Evolutionary conservation across 2,113 vertebrate species (phyloP).

Genomic region (Scolopax mira): DNA sequence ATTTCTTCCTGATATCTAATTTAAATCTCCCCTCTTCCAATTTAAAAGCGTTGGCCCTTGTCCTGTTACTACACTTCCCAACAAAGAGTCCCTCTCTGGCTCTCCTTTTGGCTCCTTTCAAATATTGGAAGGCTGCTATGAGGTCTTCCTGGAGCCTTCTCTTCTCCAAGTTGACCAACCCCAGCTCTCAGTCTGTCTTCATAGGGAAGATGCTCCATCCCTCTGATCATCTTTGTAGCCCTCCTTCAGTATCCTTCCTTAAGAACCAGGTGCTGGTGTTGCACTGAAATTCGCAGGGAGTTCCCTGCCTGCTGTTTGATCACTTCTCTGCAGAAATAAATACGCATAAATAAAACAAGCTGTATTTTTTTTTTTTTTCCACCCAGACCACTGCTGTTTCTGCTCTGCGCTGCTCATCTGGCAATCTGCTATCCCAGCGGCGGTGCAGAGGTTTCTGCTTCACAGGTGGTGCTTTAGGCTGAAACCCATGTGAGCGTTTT

Average conservation of each 20-base stretch:
- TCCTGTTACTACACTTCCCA: too few relatives aligned
- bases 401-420: neutral
- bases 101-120: too few relatives aligned
- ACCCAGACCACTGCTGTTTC: neutral
- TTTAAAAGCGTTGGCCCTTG: too few relatives aligned
- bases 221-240: too few relatives aligned
- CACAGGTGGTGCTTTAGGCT: neutral
- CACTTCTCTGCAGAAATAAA: neutral
- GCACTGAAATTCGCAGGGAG: neutral
- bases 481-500: accelerated
- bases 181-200: too few relatives aligned
- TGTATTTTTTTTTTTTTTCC: neutral
- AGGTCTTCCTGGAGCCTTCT: too few relatives aligned
- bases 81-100: too few relatives aligned
- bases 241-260: neutral
- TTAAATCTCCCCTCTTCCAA: too few relatives aligned
- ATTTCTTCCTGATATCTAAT: too few relatives aligned
- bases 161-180: too few relatives aligned
- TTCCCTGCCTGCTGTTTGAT: neutral
- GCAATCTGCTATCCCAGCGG: accelerated
- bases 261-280: neutral
- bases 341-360: neutral
- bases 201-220: too few relatives aligned
- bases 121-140: too few relatives aligned
- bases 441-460: neutral